phyloP scores from a whole-genome alignment of 1,140 invertebrate species.

The Diorhabda elongata region DNA sequence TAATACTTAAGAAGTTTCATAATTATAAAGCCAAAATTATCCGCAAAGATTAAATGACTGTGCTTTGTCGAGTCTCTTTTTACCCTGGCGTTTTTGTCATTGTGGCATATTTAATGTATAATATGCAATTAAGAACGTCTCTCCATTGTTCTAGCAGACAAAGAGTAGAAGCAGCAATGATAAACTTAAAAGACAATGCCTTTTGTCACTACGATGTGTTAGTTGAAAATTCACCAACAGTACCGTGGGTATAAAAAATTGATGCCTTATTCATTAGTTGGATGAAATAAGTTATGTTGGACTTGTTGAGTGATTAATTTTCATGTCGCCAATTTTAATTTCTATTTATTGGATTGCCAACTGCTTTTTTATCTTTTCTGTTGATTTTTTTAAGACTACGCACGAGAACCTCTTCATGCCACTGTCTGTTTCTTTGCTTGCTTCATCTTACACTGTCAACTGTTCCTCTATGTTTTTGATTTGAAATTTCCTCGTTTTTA shows the following conservation, averaged over 20 bases:
- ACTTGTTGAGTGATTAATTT: background rate
- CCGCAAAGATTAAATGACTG: conserved; percentile 7
- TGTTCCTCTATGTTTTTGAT: too few species aligned
- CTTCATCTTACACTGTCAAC: too few species aligned
- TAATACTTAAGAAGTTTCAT: too few species aligned
- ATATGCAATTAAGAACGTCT: conserved; percentile 39
- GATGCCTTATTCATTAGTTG: background rate
- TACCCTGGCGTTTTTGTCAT: conserved; percentile 20
- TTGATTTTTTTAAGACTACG: too few species aligned
- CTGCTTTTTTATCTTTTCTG: too few species aligned
- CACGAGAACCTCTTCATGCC: too few species aligned
- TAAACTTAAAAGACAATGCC: conserved; percentile 37
- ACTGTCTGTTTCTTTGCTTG: too few species aligned
- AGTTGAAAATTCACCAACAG: conserved; percentile 27
- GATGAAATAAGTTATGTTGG: background rate
- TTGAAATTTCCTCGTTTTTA: too few species aligned
- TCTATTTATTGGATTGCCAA: too few species aligned
- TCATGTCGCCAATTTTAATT: too few species aligned
- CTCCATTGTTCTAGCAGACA: conserved; percentile 30
- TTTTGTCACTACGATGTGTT: conserved; percentile 37
- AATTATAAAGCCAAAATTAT: background rate
- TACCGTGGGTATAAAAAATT: background rate
- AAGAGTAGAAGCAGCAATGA: conserved; percentile 27
- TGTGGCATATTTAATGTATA: conserved; percentile 33
- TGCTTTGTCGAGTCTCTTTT: conserved; percentile 13